Evolutionary conservation across 2,888 invertebrate species (phyloP), one percentile per base, ranked within the genome.

Genomic region (Deilephila porcellus): DNA sequence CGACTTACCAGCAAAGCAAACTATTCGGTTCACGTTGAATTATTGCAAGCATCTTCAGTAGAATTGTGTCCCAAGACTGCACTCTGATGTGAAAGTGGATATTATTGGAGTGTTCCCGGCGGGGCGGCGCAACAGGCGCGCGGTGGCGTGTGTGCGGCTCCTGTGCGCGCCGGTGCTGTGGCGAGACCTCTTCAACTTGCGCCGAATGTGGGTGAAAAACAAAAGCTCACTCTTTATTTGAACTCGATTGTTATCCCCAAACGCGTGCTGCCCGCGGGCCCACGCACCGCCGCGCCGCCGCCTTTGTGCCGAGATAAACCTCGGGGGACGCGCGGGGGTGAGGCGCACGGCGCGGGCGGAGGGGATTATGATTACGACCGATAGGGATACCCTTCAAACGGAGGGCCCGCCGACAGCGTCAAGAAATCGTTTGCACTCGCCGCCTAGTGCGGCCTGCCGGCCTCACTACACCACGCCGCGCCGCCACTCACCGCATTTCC

Each of bases 201-300:
- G 25, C n/a, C 52, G 53, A 73, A 70, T 72, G 72, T 75, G 74
- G 76, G 75, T 79, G 80, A 82, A 83, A 82, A 83, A 85, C 84
- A 84, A 87, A 83, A 81, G 81, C 79, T 80, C 83, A 81, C 79
- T 83, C 81, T 84, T 86, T 86, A 88, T 88, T 86, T 84, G 83
- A 83, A 84, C 77, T 83, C 82, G 79, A 85, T 85, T 85, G 85
- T 83, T 80, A 81, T 80, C 83, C 78, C 67, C 59, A 56, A 74
- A 71, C 76, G 71, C 73, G 74, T 72, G 71, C 63, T 75, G 32
- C 74, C 76, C 75, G 76, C 45, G 71, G 72, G 76, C 78, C 76
- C 75, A 76, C 45, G 71, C 71, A 75, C 78, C 80, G 74, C 80
- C 45, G 71, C 71, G 74, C 78, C 80, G 74, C 80, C 78, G 76